Evolutionary conservation across 2,888 invertebrate genomes (phyloP), one percentile per base, ranked within the genome.

Genomic region (Agrochola lota): DNA sequence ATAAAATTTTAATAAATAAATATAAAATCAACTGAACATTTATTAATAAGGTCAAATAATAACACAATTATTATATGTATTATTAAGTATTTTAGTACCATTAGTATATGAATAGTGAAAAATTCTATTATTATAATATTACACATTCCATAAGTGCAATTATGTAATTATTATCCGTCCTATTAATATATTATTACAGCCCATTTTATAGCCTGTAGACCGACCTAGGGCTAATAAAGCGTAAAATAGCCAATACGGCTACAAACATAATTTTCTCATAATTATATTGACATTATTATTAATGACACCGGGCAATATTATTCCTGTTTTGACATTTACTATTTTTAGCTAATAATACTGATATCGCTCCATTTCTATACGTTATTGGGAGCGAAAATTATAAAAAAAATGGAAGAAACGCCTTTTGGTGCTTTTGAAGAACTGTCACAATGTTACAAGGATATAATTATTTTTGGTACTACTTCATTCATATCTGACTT

Each of bases 111-210:
- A 81, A 81, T 80, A 75, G 66, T 79, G 59, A 80, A 82, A 80
- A 84, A 67, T 5, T n/a, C 6, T 66, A 74, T 62, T 60, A 76
- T 77, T 72, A 79, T 71, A 77, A 80, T 78, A 79, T 23, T 40
- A 81, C 77, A 92, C 92, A 92, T 92, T 92, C 92, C 92, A 83
- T 83, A 91, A 92, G 92, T 92, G 92, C 92, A 92, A 92, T 92
- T 92, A 90, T 82, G 79, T 85, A 86, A 85, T 63, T 86, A 83
- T 40, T 86, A 84, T 90, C 92, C 92, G 92, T 92, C 91, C 92
- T 86, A 67, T 30, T 77, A 87, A 77, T 80, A 71, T 76, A 77
- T 9, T 55, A 55, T 75, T 75, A 72, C 49, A 63, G 15, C 30
- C 52, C 17, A 71, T 55, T 52, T 63, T 71, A 17, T 69, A 55